Conservation (phyloP, 2,797 vertebrate genomes). For the Mormyrops boulengeri region DNA sequence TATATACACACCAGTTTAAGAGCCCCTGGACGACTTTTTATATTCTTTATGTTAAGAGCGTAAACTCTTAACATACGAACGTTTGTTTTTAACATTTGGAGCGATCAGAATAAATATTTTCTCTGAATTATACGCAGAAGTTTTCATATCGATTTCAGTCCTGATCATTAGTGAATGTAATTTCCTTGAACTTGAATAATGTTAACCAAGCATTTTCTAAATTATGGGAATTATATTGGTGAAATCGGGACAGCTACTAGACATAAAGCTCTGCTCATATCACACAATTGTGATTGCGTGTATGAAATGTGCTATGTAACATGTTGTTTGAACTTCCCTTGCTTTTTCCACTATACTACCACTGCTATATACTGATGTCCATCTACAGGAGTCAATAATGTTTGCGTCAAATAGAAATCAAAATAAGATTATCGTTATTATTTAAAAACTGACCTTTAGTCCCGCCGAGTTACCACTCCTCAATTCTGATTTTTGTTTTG, state of each 20-base stretch:
- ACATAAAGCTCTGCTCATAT: background rate
- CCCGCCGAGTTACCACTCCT: background rate
- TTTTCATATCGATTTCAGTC: background rate
- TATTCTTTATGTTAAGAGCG: background rate
- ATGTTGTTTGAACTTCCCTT: background rate
- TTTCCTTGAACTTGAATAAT: background rate
- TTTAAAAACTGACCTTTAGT: background rate
- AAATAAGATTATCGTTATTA: background rate
- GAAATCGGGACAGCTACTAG: background rate
- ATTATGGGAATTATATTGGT: background rate
- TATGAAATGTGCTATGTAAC: background rate
- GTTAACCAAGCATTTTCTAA: background rate
- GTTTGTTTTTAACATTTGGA: background rate
- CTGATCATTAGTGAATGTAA: background rate
- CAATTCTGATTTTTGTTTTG: background rate
- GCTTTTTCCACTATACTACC: background rate
- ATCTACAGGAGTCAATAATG: background rate
- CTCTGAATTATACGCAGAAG: background rate
- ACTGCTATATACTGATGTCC: background rate
- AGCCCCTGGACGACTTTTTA: background rate
- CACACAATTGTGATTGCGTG: background rate
- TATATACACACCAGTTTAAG: background rate
- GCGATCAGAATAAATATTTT: background rate
- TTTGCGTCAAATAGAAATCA: background rate
- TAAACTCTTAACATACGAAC: background rate